Evolutionary conservation across 2,888 invertebrate genomes (phyloP), one percentile per base, ranked within the genome.

Genomic region (Epicampocera succincta): DNA sequence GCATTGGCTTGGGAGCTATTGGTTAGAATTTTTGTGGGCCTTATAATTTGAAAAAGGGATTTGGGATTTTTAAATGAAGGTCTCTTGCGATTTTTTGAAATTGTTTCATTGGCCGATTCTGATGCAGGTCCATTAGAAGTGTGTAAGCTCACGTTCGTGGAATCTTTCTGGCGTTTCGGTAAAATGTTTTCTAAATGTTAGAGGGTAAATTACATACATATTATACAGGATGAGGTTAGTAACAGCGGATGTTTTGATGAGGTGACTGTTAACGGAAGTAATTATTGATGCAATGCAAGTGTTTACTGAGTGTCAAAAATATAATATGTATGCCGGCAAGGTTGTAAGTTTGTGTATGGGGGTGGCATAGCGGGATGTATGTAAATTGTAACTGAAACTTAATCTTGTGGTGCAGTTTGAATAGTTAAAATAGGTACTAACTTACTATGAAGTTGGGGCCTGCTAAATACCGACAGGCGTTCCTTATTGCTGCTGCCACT

Each of bases 371-470:
- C 68, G 25, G 71, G 38, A 12, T 58, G 8, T 52, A 61, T 69
- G 68, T 65, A 42, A 71, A 74, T 25, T 48, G 56, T 17, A 46
- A 58, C 5, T 33, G 54, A 17, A 42, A 50, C 46, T 72, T 42
- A 69, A 44, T 80, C 65, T 80, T 33, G 25, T 25, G 5, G 68
- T 80, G 77, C 73, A 77, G 65, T 75, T 85, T 84, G 73, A 83
- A 78, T 84, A 84, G 84, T 73, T 83, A 85, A 85, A 86, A 85
- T 84, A 90, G 92, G 92, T 92, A 92, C 92, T 92, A 92, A 92
- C 92, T 92, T 92, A 92, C 92, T 92, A 91, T 92, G 92, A 91
- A 92, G 92, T 87, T 90, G 88, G 80, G 92, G 91, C 89, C 92
- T 91, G 85, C 92, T 91, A 83, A 92, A 92, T 66, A 92, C 90